A percentile compares a stretch with the other conserved stretches of the same genome.
phyloP scores from a whole-genome alignment of 2,113 vertebrate species.

The Lophura nycthemera region DNA sequence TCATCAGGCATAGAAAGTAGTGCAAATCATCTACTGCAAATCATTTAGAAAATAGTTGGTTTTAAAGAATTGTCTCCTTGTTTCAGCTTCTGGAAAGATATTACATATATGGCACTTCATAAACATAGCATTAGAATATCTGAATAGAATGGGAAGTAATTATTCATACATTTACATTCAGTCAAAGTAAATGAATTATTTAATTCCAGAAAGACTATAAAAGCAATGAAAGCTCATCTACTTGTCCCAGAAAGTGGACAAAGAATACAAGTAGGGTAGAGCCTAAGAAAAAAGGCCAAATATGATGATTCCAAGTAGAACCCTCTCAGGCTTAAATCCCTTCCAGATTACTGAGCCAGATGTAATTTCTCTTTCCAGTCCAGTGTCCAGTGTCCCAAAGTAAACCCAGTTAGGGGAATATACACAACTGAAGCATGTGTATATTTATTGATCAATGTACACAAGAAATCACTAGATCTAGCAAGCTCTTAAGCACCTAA shows the following conservation, averaged over 20 bases:
- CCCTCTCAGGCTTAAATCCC: not conserved
- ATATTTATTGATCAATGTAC: not conserved
- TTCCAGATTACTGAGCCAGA: not conserved
- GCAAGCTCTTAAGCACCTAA: not conserved
- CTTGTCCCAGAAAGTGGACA: not conserved
- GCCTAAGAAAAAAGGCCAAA: not conserved
- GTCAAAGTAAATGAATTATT: no score
- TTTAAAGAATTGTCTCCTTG: conserved; percentile 18
- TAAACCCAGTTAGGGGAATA: not conserved
- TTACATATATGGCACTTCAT: not conserved
- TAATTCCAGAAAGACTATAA: no score
- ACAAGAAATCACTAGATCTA: not conserved
- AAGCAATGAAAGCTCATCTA: not conserved
- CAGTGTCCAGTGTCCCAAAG: no score
- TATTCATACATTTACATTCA: not conserved
- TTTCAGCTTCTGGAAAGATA: conserved; percentile 44
- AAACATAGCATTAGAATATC: conserved; percentile 38
- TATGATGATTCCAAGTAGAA: not conserved
- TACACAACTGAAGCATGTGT: not conserved
- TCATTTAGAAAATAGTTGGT: conserved; percentile 41
- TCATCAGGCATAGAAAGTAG: not conserved
- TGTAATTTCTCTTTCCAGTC: not conserved
- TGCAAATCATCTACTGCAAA: conserved; percentile 47
- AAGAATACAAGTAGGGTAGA: not conserved
- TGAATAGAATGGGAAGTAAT: conserved; percentile 23